Conservation (phyloP, 2,797 vertebrate genomes). For the Peromyscus nudipes region DNA sequence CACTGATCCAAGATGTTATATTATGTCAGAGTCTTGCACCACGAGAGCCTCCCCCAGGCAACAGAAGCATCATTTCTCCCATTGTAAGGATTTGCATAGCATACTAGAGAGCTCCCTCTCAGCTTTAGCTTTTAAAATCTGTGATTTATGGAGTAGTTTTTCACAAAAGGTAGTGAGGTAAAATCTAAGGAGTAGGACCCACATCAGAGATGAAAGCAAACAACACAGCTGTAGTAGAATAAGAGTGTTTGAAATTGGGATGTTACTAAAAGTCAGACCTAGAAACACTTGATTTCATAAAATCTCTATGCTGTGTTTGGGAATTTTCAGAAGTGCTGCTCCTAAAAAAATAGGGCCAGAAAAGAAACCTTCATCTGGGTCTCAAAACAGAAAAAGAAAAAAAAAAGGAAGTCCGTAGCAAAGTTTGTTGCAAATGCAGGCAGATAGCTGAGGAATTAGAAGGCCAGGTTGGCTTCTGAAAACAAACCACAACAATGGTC, state of each 20-base stretch:
- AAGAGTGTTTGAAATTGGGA: neutral
- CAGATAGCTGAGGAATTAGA: slow-evolving; percentile 84
- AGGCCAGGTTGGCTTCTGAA: slow-evolving; percentile 73
- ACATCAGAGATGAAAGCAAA: neutral
- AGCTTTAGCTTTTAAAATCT: neutral
- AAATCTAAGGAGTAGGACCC: neutral
- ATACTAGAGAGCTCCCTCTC: neutral
- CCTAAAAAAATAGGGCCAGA: neutral
- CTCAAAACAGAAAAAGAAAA: neutral
- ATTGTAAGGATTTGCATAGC: neutral
- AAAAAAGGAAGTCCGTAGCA: neutral
- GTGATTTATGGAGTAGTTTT: neutral
- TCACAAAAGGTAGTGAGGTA: neutral
- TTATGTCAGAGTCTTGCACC: neutral
- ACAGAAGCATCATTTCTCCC: neutral
- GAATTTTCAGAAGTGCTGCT: slow-evolving; percentile 2
- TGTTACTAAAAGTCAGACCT: neutral
- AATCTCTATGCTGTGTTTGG: neutral
- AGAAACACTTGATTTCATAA: neutral
- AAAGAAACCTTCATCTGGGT: neutral
- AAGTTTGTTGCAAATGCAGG: slow-evolving; percentile 79
- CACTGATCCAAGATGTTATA: accelerated
- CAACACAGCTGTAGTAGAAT: neutral
- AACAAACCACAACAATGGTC: slow-evolving; percentile 79
- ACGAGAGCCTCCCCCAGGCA: neutral